phyloP scores from a whole-genome alignment of 2,888 invertebrate genomes.

The Blastobasis lacticolella region DNA sequence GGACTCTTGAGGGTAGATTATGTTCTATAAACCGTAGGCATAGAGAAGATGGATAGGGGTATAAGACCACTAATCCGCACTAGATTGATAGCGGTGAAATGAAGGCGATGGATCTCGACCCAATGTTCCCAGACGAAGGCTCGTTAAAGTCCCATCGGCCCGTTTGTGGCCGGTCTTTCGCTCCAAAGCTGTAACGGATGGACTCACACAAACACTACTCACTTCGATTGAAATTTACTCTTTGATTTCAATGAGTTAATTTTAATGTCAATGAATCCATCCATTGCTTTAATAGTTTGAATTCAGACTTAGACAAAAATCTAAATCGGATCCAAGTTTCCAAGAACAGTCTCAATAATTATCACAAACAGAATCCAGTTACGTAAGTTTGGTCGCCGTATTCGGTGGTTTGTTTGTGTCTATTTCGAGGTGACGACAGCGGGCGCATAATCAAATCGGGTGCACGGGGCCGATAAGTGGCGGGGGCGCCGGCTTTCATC shows the following conservation, averaged over 20 bases:
- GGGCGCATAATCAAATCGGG: slow-evolving; percentile 55
- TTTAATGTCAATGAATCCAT: background rate
- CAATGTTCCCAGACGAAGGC: slow-evolving; percentile 16
- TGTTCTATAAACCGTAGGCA: background rate
- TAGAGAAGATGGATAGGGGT: background rate
- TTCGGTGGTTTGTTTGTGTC: slow-evolving; percentile 37
- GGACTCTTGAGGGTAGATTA: too few species aligned
- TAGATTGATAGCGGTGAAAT: slow-evolving; percentile 22
- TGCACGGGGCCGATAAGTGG: slow-evolving; percentile 65
- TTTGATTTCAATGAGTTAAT: background rate
- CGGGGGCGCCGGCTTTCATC: slow-evolving; percentile 62
- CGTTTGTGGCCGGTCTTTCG: slow-evolving; percentile 11
- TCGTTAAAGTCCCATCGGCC: slow-evolving; percentile 29
- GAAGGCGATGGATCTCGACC: slow-evolving; percentile 17
- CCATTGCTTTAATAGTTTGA: background rate
- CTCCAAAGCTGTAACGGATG: slow-evolving; percentile 1
- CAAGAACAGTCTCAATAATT: too few species aligned
- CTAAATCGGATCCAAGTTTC: too few species aligned
- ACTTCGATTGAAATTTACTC: background rate
- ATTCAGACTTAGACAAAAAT: too few species aligned
- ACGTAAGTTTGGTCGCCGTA: background rate
- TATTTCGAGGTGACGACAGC: slow-evolving; percentile 67
- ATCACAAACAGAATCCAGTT: too few species aligned
- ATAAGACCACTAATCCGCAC: slow-evolving; percentile 5
- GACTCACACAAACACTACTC: background rate